phyloP scores from a whole-genome alignment of 1,140 invertebrate genomes.

The Drosophila erecta region DNA sequence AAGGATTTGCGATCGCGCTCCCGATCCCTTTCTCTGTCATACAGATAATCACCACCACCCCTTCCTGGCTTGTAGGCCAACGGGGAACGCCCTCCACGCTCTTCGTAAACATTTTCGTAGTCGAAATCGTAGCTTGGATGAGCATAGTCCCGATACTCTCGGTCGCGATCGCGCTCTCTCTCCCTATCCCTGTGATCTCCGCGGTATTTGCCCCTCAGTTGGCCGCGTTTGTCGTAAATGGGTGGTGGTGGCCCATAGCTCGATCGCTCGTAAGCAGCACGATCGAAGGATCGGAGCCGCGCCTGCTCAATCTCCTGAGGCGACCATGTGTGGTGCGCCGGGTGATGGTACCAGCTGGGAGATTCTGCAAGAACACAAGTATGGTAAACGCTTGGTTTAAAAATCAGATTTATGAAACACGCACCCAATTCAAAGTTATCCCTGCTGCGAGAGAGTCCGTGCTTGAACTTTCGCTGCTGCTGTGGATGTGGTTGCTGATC shows the following conservation, averaged over 20 bases:
- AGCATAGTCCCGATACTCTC: slow-evolving; percentile 71
- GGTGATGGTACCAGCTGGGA: slow-evolving; percentile 82
- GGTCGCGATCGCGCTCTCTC: slow-evolving; percentile 53
- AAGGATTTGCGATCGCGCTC: slow-evolving; percentile 79
- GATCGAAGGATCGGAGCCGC: slow-evolving; percentile 74
- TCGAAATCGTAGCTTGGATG: slow-evolving; percentile 81
- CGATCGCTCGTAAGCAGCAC: slow-evolving; percentile 78
- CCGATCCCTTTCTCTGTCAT: slow-evolving; percentile 61
- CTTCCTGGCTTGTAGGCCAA: slow-evolving; percentile 62
- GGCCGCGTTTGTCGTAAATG: slow-evolving; percentile 80
- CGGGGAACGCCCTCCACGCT: slow-evolving; percentile 66
- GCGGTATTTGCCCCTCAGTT: slow-evolving; percentile 59
- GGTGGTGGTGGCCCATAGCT: slow-evolving; percentile 80
- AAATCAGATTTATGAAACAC: background rate
- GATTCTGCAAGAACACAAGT: slow-evolving; percentile 49
- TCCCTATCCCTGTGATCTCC: slow-evolving; percentile 54
- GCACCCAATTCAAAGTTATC: slow-evolving; percentile 81
- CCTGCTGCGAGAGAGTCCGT: slow-evolving; percentile 73
- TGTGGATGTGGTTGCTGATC: slow-evolving; percentile 64
- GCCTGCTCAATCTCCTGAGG: slow-evolving; percentile 81
- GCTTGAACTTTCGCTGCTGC: slow-evolving; percentile 71
- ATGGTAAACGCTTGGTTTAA: accelerated
- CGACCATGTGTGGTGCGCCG: slow-evolving; percentile 81
- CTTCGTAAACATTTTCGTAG: slow-evolving; percentile 82
- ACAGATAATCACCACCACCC: slow-evolving; percentile 65